A percentile compares a stretch with the other conserved stretches of the same genome.
Evolutionary conservation across 2,888 invertebrate genomes (phyloP).

Genomic region (Pristionchus exspectatus): DNA sequence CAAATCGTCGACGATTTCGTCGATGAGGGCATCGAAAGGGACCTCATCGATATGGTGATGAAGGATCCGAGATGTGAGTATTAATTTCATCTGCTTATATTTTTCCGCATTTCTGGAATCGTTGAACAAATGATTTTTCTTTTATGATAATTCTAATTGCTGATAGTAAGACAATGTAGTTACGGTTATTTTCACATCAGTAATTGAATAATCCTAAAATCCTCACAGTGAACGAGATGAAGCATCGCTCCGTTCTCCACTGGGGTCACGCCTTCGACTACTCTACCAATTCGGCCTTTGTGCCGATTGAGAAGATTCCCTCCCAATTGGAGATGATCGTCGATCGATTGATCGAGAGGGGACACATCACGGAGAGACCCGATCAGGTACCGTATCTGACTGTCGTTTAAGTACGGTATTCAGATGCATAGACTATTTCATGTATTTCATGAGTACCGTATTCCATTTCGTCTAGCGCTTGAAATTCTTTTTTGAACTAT

Average conservation of each 20-base stretch:
- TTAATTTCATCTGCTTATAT: neutral
- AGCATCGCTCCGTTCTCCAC: slow-evolving; percentile 75
- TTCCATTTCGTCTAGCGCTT: too few species aligned
- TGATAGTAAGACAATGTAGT: too few species aligned
- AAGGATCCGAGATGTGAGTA: slow-evolving; percentile 30
- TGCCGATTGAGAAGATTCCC: slow-evolving; percentile 64
- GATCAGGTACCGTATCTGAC: slow-evolving; percentile 70
- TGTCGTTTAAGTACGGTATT: neutral
- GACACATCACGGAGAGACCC: slow-evolving; percentile 60
- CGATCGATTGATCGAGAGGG: slow-evolving; percentile 60
- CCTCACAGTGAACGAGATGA: slow-evolving; percentile 56
- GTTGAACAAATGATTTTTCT: neutral
- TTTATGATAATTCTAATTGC: too few species aligned
- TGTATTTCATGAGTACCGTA: too few species aligned
- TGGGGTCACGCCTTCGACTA: slow-evolving; percentile 77
- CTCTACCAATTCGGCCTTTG: slow-evolving; percentile 65
- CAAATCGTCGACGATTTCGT: slow-evolving; percentile 68
- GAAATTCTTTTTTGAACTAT: too few species aligned
- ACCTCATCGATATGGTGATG: slow-evolving; percentile 57
- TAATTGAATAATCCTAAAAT: too few species aligned
- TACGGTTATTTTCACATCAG: too few species aligned
- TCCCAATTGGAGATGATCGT: slow-evolving; percentile 60
- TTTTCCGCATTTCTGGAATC: neutral
- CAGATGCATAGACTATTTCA: neutral
- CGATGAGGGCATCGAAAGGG: slow-evolving; percentile 59